Evolutionary conservation across 2,113 vertebrate genomes (phyloP).

Genomic region (Acrocephalus kingi): DNA sequence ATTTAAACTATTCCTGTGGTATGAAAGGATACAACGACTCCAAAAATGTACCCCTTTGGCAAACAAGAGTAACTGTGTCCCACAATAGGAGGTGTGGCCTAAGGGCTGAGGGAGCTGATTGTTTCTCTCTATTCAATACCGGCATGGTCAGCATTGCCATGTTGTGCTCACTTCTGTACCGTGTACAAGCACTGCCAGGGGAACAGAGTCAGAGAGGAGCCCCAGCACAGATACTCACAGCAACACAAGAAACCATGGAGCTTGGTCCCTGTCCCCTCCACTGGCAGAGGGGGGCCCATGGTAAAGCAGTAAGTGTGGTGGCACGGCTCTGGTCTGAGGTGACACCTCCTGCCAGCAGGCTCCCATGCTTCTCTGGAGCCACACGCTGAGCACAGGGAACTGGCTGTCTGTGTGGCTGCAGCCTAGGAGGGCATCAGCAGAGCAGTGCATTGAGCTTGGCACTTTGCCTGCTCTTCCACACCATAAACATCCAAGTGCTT

Average conservation of each 20-base stretch:
- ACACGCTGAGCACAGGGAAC: rapidly evolving
- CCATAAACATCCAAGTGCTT: background rate
- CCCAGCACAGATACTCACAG: background rate
- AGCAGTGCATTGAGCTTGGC: rapidly evolving
- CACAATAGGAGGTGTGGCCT: background rate
- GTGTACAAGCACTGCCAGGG: too few species aligned
- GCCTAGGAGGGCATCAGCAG: rapidly evolving
- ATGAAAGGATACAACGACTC: background rate
- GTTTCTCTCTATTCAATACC: rapidly evolving
- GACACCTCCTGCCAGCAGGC: background rate
- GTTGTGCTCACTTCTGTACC: background rate
- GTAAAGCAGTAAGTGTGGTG: rapidly evolving
- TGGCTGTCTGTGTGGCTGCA: rapidly evolving
- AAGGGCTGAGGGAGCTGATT: background rate
- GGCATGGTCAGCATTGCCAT: background rate
- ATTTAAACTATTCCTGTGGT: background rate
- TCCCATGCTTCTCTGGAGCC: rapidly evolving
- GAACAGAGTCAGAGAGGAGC: background rate
- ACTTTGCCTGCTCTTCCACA: background rate
- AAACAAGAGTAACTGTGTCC: background rate
- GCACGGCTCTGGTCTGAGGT: too few species aligned
- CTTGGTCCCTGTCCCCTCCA: rapidly evolving
- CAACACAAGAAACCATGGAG: rapidly evolving
- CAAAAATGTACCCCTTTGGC: background rate
- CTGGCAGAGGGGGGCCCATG: background rate